Evolutionary conservation across 92 coral and sea anemone genomes (phyloP).

Genomic region (Palythoa grandiflora): DNA sequence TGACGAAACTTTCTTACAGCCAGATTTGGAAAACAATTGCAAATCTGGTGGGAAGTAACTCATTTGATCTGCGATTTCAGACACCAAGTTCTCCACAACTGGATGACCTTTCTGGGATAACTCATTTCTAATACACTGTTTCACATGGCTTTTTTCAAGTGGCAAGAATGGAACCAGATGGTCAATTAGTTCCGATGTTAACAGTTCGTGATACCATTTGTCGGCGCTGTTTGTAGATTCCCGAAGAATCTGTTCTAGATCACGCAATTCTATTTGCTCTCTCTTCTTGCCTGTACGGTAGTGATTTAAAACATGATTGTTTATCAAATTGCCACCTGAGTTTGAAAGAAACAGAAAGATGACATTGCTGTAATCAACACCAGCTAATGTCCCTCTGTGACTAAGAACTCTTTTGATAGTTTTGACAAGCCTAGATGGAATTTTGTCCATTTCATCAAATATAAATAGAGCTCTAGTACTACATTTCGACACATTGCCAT

Average conservation of each 20-base stretch:
- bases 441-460: conserved; percentile 94
- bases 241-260: conserved; percentile 67
- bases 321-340: conserved; percentile 81
- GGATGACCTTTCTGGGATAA: conserved; percentile 65
- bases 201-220: conserved; percentile 74
- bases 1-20: conserved; percentile 90
- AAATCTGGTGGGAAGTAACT: conserved; percentile 72
- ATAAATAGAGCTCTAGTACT: conserved; percentile 76
- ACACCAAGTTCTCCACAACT: conserved; percentile 54
- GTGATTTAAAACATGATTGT: conserved; percentile 65
- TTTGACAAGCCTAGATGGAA: conserved; percentile 65
- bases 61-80: conserved; percentile 78
- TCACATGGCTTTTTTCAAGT: conserved; percentile 78
- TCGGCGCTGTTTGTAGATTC: conserved; percentile 49
- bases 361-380: conserved; percentile 53
- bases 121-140: conserved; percentile 77
- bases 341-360: conserved; percentile 85
- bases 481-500: conserved; percentile 77
- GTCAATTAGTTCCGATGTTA: conserved; percentile 77
- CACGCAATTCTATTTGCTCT: conserved; percentile 69
- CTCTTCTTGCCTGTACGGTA: conserved; percentile 68
- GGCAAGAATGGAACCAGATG: conserved; percentile 86
- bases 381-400: conserved; percentile 60
- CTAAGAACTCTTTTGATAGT: conserved; percentile 74
- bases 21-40: conserved; percentile 80